These are phyloP conservation scores for Canis aureus DNA, from an alignment of 2,113 vertebrate genomes.

Conservation along the genomic window DNA sequence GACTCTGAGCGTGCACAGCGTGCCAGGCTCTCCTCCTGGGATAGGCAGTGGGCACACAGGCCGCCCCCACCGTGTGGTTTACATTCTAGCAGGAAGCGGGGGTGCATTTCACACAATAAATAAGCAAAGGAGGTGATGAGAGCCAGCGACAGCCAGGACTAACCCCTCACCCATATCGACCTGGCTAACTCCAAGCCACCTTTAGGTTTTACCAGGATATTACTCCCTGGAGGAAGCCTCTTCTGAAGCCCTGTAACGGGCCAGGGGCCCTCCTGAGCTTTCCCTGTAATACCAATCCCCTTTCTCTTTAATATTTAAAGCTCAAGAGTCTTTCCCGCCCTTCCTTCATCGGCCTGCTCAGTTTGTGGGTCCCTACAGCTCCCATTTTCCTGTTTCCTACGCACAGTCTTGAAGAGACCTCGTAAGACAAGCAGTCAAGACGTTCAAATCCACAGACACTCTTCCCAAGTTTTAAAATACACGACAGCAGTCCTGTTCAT, in stretches of 20 bases:
- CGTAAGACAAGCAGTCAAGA: neutral
- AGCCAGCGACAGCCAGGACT: neutral
- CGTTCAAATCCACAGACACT: neutral
- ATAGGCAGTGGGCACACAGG: neutral
- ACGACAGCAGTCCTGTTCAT: neutral
- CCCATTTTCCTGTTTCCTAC: neutral
- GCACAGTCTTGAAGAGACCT: neutral
- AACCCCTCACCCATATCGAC: neutral
- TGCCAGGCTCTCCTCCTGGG: neutral
- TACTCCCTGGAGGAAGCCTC: neutral
- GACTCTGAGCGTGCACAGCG: neutral
- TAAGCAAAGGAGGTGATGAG: neutral
- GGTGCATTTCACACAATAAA: neutral
- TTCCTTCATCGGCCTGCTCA: neutral
- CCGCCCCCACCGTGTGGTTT: rapidly evolving
- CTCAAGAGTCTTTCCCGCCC: neutral
- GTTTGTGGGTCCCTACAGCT: neutral
- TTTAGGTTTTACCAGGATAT: neutral
- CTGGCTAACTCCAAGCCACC: neutral
- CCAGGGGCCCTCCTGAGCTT: neutral
- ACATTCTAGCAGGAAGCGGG: neutral
- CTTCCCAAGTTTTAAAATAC: neutral
- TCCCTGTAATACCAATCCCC: neutral
- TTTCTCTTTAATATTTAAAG: constrained; percentile 42
- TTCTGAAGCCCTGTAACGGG: neutral